phyloP scores from a whole-genome alignment of 2,888 invertebrate genomes.

The Phyllotreta striolata region DNA sequence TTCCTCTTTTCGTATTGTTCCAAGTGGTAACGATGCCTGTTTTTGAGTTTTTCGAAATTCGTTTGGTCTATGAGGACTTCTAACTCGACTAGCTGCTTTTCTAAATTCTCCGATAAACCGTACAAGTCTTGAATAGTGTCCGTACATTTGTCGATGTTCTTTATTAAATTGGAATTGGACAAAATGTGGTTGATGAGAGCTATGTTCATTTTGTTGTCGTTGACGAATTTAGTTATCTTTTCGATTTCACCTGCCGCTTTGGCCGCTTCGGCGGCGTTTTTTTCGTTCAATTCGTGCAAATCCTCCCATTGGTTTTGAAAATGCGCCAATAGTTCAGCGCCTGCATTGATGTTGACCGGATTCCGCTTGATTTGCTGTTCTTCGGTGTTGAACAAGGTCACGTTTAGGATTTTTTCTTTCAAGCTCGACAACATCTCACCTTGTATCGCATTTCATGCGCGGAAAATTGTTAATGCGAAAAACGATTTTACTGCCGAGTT shows the following conservation, averaged over 20 bases:
- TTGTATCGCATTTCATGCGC: background rate
- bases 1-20: slow-evolving; percentile 70
- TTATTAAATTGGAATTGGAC: slow-evolving; percentile 54
- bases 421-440: slow-evolving; percentile 49
- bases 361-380: slow-evolving; percentile 35
- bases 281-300: slow-evolving; percentile 73
- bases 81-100: slow-evolving; percentile 69
- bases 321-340: slow-evolving; percentile 72
- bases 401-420: slow-evolving; percentile 51
- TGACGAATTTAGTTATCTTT: slow-evolving; percentile 53
- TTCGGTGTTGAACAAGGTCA: slow-evolving; percentile 46
- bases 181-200: slow-evolving; percentile 52
- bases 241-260: slow-evolving; percentile 64
- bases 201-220: slow-evolving; percentile 52
- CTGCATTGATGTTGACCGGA: slow-evolving; percentile 67
- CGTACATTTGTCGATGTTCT: slow-evolving; percentile 64
- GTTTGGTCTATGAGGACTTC: slow-evolving; percentile 75
- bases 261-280: slow-evolving; percentile 71
- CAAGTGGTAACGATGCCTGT: slow-evolving; percentile 76
- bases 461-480: background rate
- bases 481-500: too few species aligned
- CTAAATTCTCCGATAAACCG: slow-evolving; percentile 69
- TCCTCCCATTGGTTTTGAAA: slow-evolving; percentile 78
- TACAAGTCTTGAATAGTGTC: slow-evolving; percentile 66
- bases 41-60: slow-evolving; percentile 74